Base-by-base conservation (phyloP, 2,113 vertebrate genomes). In the Strix uralensis region DNA sequence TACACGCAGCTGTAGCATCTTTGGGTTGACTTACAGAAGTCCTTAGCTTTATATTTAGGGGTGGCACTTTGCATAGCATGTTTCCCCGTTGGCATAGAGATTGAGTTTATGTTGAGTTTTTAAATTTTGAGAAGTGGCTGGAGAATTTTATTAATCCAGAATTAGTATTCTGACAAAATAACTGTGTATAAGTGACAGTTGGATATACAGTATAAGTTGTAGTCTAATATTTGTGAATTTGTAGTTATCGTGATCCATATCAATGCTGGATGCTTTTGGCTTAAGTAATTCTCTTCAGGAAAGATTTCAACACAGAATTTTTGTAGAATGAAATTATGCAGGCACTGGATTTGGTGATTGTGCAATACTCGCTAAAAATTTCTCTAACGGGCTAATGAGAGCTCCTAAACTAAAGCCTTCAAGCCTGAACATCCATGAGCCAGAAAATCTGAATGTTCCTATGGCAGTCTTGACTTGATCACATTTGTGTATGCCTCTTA, bases 1-100 rank as follows among this genome's bases (percentile, higher is more conserved):
- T n/a, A 27, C 18, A n/a, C 0, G 1, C 23, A 38, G 36, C 57
- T 70, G 25, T 51, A 30, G 22, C 10, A 5, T 21, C 49, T 65
- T 40, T 1, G 2, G 9, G 36, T 77, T n/a, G 72, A 30, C 20
- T 30, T 46, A 3, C 13, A 32, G 25, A n/a, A 54, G 17, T 36
- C 40, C 20, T 70, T 46, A n/a, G 20, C 34, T 66, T 66, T 52
- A 22, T 81, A 14, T n/a, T 90, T 32, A 63, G 15, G 25, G 29
- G 4, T 52, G 69, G 21, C 3, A 1, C 36, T 69, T 81, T 38
- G 16, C 1, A 1, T n/a, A 54, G 23, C 1, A 0, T 57, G 15
- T 67, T 59, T 63, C 29, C 44, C 21, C 7, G 29, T 70, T 52
- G n/a, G 15, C n/a, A 5, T 1, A 29, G 15, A 11, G 57, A 26